A percentile compares a stretch with the other conserved stretches of the same genome.
These are phyloP conservation scores for Chrysomallon squamiferum DNA, from an alignment of 1,140 invertebrate species.

Conservation along the genomic window DNA sequence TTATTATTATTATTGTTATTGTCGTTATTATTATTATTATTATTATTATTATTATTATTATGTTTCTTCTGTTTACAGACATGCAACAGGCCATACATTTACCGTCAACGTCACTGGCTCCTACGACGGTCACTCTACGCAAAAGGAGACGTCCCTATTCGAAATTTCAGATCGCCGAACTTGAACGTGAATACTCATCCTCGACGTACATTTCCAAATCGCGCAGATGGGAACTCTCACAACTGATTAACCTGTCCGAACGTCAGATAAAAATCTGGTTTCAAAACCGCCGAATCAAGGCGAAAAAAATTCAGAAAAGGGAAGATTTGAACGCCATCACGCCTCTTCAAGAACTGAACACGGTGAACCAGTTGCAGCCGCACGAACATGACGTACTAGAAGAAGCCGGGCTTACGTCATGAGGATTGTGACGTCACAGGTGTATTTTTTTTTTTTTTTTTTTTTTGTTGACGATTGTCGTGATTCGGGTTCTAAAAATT, in stretches of 20 bases:
- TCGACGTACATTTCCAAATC: constrained; percentile 96
- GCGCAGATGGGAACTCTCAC: constrained; percentile 92
- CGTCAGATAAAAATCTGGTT: constrained; percentile 97
- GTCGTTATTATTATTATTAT: too few relatives aligned
- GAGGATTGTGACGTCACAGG: not conserved
- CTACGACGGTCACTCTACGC: constrained; percentile 63
- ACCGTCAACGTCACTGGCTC: constrained; percentile 53
- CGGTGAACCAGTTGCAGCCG: not conserved
- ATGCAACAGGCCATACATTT: constrained; percentile 54
- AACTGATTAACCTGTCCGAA: constrained; percentile 89
- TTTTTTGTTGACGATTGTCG: too few relatives aligned
- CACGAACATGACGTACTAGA: constrained; percentile 2
- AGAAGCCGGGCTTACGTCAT: not conserved
- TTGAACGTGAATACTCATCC: constrained; percentile 93
- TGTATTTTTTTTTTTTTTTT: too few relatives aligned
- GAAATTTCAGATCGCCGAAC: constrained; percentile 90
- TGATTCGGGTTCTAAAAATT: too few relatives aligned
- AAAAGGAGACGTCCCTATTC: constrained; percentile 92
- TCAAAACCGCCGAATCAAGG: constrained; percentile 96
- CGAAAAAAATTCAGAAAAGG: constrained; percentile 72
- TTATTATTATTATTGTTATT: too few relatives aligned
- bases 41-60: too few relatives aligned
- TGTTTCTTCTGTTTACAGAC: constrained; percentile 49
- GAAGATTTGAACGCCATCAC: constrained; percentile 33
- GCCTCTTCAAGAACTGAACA: too few relatives aligned